Evolutionary conservation across 2,888 invertebrate genomes (phyloP).

Genomic region (Lutraria lutraria): DNA sequence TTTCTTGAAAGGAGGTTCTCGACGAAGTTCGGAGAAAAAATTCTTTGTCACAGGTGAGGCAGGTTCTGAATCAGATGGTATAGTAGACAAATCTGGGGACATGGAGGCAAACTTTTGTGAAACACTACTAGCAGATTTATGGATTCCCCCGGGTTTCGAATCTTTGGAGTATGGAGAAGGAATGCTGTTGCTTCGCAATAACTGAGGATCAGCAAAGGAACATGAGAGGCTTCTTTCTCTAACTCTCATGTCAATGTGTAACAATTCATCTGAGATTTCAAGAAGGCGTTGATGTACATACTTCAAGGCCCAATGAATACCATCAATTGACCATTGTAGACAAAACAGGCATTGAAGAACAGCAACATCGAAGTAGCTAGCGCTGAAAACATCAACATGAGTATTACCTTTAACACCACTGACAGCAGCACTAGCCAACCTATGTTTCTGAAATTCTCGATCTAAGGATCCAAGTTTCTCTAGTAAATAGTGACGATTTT

Average conservation of each 20-base stretch:
- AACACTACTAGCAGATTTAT: constrained; percentile 44
- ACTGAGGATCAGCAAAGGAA: constrained; percentile 88
- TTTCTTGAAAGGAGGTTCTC: constrained; percentile 85
- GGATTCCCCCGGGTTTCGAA: constrained; percentile 19
- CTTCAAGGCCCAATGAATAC: constrained; percentile 97
- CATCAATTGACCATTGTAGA: constrained; percentile 99
- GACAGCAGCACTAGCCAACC: constrained; percentile 84
- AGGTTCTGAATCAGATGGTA: constrained; percentile 72
- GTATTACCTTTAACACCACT: constrained; percentile 79
- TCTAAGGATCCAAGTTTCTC: constrained; percentile 87
- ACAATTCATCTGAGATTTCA: constrained; percentile 94
- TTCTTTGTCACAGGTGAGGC: constrained; percentile 54
- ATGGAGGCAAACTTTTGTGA: constrained; percentile 64
- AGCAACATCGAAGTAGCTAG: constrained; percentile 98
- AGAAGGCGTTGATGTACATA: constrained; percentile 89
- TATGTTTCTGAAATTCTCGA: constrained; percentile 92
- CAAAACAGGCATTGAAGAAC: constrained; percentile 98
- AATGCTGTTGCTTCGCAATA: constrained; percentile 67
- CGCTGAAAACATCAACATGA: constrained; percentile 87
- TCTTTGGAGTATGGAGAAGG: constrained; percentile 60
- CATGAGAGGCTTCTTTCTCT: constrained; percentile 96
- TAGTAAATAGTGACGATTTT: constrained; percentile 73
- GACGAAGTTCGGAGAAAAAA: constrained; percentile 71
- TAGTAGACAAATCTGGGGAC: constrained; percentile 71
- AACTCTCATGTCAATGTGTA: constrained; percentile 91